Base-by-base conservation (phyloP, 2,113 vertebrate species). In the Cettia cetti region DNA sequence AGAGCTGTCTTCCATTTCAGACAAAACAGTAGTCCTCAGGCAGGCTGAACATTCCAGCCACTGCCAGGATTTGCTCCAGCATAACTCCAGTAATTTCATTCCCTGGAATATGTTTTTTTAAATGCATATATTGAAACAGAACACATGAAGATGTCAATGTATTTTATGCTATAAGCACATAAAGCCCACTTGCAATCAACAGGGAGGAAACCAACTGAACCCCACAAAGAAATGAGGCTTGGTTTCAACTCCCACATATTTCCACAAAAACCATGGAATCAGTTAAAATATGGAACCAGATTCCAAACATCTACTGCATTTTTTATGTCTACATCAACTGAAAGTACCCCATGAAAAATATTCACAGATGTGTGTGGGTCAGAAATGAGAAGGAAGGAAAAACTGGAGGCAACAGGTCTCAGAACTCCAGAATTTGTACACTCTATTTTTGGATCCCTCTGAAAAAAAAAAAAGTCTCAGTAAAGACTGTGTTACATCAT, bases 111-210 rank as follows among this genome's bases (percentile, higher is more conserved):
- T 5, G 20, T 39, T 77, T 87, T 87, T 56, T 49, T 5, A 70
- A 81, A 71, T 37, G 11, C 11, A 42, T 7, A 24, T 27, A 90
- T 22, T 80, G 75, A 95, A 91, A 96, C 27, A 54, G 54, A 72
- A 44, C 54, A 47, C 75, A 23, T 1, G 54, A 83, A 88, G 56
- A 94, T 44, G 66, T 77, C 75, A 70, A 70, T 39, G 19, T 82
- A 63, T 74, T 93, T 94, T 94, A 82, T 52, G 71, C 52, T 37
- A 13, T 13, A 60, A 90, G 90, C 82, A 95, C 95, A 83, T 65
- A 72, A 87, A 94, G 47, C 59, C 82, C 42, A 0, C 4, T 76
- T 89, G 84, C 63, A 87, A 92, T 89, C 86, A 95, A 42, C 2
- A 0, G 15, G 11, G 54, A 72, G 59, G 66, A 87, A 95, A 89